A percentile compares a stretch with the other conserved stretches of the same genome.
Evolutionary conservation across 2,888 invertebrate genomes (phyloP).

Genomic region (Leucozona laternaria): DNA sequence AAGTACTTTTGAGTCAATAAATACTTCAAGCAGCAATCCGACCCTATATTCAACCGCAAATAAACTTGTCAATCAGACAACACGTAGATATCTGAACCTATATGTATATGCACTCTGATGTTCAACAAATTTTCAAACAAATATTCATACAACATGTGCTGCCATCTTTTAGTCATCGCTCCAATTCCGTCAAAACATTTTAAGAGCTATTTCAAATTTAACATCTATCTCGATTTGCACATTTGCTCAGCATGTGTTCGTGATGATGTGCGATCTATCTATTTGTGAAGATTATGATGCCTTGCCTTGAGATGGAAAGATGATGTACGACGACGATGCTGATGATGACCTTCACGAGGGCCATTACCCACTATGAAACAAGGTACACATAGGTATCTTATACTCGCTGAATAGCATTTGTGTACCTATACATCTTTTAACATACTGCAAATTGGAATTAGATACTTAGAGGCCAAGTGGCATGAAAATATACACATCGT

Average conservation of each 20-base stretch:
- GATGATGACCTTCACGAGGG: slow-evolving; percentile 61
- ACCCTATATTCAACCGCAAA: slow-evolving; percentile 56
- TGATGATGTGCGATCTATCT: slow-evolving; percentile 1
- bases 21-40: slow-evolving; percentile 30
- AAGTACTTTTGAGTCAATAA: slow-evolving; percentile 33
- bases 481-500: slow-evolving; percentile 34
- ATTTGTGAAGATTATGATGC: neutral
- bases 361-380: neutral
- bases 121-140: slow-evolving; percentile 1
- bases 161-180: slow-evolving; percentile 29
- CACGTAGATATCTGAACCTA: neutral
- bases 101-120: neutral
- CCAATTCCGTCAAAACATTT: slow-evolving; percentile 35
- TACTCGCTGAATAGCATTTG: neutral
- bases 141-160: neutral
- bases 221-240: slow-evolving; percentile 59
- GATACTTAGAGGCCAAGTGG: slow-evolving; percentile 68
- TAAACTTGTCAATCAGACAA: slow-evolving; percentile 63
- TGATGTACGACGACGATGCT: slow-evolving; percentile 42
- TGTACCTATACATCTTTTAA: slow-evolving; percentile 13
- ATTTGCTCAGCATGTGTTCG: slow-evolving; percentile 35
- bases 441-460: slow-evolving; percentile 44
- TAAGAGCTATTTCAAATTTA: slow-evolving; percentile 52
- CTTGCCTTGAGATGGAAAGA: slow-evolving; percentile 22
- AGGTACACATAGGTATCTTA: neutral